Evolutionary conservation across 2,888 invertebrate species (phyloP), one percentile per base, ranked within the genome.

Genomic region (Norana najaformis): DNA sequence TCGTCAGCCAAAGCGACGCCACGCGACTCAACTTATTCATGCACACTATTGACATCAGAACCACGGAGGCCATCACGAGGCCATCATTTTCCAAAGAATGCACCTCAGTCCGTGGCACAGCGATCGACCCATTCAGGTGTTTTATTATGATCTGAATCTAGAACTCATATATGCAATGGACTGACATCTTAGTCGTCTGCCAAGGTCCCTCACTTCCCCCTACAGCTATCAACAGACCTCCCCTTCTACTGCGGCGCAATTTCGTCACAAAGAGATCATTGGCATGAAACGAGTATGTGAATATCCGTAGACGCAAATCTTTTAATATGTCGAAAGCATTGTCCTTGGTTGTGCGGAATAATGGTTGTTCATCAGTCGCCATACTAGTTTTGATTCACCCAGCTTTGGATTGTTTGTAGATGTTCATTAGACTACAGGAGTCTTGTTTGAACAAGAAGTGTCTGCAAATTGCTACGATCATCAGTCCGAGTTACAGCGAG

Each of bases 1-100:
- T 53, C 53, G 53, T 30, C 53, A 53, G 30, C 23, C 30, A 23
- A 30, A 53, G 53, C 53, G 53, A 53, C 11, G 69, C 69, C 69
- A n/a, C 30, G n/a, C 69, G 8, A 69, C 69, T 69, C 69, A n/a
- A 69, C 69, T 69, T 69, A 47, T 20, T 47, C 0, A 16, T 69
- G 69, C 69, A 47, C 69, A n/a, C 69, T n/a, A n/a, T n/a, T 69
- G 69, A 69, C 69, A 69, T n/a, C 69, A 69, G 69, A 69, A n/a
- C 69, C 69, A n/a, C 69, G 11, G 30, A 69, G 30, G 30, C 69
- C 69, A n/a, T n/a, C n/a, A n/a, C n/a, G n/a, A n/a, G n/a, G 30
- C 69, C n/a, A 69, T n/a, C n/a, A 11, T 69, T 8, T 69, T n/a
- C 11, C 13, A 69, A 69, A 69, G 69, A n/a, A 69, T n/a, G 69